These are phyloP conservation scores for Neotragus moschatus DNA, from an alignment of 2,113 vertebrate species.

Conservation along the genomic window DNA sequence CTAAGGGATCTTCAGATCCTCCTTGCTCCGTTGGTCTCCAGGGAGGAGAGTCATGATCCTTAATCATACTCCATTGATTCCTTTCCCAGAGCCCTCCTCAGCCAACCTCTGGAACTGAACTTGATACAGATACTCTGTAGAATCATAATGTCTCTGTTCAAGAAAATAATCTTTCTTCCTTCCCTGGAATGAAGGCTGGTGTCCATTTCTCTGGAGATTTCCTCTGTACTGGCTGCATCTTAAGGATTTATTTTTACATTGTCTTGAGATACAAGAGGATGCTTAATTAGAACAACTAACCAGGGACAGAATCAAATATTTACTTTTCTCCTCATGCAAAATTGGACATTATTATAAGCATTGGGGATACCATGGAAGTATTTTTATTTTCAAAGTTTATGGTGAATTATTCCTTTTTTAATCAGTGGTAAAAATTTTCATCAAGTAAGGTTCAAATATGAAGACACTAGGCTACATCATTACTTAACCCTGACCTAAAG, in stretches of 20 bases:
- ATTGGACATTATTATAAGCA: not conserved
- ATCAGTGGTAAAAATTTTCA: not conserved
- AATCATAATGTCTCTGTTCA: not conserved
- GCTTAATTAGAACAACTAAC: conserved; percentile 2
- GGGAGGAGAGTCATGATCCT: not conserved
- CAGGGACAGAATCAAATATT: not conserved
- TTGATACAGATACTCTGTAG: not conserved
- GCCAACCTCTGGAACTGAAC: not conserved
- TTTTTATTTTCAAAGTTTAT: not conserved
- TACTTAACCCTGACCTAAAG: not conserved
- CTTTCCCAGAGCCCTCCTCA: not conserved
- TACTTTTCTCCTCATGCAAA: not conserved
- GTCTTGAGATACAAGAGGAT: not conserved
- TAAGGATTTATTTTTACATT: not conserved
- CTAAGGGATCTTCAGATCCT: not conserved
- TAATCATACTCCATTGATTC: not conserved
- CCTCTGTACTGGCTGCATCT: not conserved
- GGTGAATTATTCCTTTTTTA: not conserved
- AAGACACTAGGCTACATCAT: not conserved
- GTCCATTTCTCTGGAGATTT: not conserved
- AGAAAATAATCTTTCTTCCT: not conserved
- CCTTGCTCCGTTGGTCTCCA: not conserved
- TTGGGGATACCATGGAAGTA: not conserved
- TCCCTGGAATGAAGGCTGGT: not conserved
- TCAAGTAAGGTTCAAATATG: not conserved